phyloP scores from a whole-genome alignment of 1,140 invertebrate genomes.

The Gonatopus flavifemur region DNA sequence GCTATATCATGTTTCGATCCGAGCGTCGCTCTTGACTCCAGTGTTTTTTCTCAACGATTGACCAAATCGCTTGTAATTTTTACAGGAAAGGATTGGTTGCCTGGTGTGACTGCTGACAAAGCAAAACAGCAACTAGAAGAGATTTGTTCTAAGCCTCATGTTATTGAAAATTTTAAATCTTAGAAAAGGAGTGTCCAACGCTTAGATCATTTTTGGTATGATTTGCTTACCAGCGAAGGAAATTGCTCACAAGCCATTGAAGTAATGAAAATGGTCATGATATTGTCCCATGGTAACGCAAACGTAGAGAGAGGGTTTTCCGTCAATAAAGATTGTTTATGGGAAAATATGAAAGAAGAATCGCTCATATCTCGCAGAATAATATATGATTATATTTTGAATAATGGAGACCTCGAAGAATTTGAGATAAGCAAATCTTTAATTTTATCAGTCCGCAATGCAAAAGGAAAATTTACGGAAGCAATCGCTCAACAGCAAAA shows the following conservation, averaged over 20 bases:
- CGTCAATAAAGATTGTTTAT: too few species aligned
- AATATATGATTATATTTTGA: not conserved
- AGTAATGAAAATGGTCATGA: not conserved
- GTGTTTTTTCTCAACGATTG: not conserved
- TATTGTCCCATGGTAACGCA: slow-evolving; percentile 1
- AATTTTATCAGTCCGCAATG: slow-evolving; percentile 1
- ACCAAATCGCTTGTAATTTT: not conserved
- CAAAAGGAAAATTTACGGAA: slow-evolving; percentile 1
- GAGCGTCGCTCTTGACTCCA: not conserved
- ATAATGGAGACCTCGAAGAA: not conserved
- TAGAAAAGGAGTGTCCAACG: not conserved
- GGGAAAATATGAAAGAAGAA: slow-evolving; percentile 10
- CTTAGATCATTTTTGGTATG: slow-evolving; percentile 1
- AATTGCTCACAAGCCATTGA: not conserved
- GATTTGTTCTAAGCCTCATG: not conserved
- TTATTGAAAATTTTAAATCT: not conserved
- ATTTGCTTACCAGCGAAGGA: too few species aligned
- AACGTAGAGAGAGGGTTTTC: too few species aligned
- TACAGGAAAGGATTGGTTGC: not conserved
- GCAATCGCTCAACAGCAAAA: too few species aligned
- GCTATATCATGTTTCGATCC: slow-evolving; percentile 17
- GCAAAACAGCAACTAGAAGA: not conserved
- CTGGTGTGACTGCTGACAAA: not conserved
- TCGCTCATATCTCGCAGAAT: not conserved
- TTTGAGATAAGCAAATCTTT: not conserved